phyloP scores from a whole-genome alignment of 2,888 invertebrate species.

The Neoitamus cyanurus region DNA sequence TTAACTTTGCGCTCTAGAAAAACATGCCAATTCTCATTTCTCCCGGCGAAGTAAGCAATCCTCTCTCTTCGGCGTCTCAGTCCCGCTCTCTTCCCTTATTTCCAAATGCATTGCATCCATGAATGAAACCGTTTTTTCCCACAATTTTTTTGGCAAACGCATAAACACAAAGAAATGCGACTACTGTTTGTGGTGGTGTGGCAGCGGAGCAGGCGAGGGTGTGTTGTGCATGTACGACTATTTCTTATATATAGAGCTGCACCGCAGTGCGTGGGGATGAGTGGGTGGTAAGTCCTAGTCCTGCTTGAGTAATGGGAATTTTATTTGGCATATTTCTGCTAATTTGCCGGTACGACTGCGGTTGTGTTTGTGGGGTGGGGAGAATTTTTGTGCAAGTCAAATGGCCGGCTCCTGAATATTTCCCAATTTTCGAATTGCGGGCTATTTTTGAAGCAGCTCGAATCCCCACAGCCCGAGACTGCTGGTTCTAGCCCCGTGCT shows the following conservation, averaged over 20 bases:
- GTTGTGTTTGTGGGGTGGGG: background rate
- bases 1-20: background rate
- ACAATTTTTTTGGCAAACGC: background rate
- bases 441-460: background rate
- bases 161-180: background rate
- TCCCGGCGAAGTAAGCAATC: background rate
- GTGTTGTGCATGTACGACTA: background rate
- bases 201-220: background rate
- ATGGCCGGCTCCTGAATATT: background rate
- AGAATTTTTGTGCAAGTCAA: background rate
- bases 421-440: background rate
- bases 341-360: background rate
- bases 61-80: background rate
- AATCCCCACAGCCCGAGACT: background rate
- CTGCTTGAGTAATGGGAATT: background rate
- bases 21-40: background rate
- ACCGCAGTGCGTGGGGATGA: background rate
- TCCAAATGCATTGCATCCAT: slow-evolving; percentile 23
- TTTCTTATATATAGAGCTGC: background rate
- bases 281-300: background rate
- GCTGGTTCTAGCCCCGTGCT: background rate
- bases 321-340: slow-evolving; percentile 1
- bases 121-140: slow-evolving; percentile 7
- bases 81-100: background rate
- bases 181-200: background rate